Evolutionary conservation across 1,140 invertebrate species (phyloP).

Genomic region (Calephelis nemesis): DNA sequence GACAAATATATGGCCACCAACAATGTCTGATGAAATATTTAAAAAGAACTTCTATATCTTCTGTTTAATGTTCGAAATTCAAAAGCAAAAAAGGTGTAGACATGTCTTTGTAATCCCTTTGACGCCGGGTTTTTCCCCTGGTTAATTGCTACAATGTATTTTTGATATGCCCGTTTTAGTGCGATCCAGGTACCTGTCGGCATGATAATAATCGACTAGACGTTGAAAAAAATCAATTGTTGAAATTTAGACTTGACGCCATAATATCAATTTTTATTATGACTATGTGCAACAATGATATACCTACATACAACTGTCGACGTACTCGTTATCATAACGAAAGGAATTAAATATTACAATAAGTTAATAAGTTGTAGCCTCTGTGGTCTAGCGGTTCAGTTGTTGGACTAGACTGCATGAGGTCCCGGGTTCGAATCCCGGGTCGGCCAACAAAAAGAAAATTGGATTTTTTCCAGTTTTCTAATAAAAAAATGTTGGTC

Average conservation of each 20-base stretch:
- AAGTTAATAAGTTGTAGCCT: too few species aligned
- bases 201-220: conserved; percentile 3
- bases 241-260: conserved; percentile 53
- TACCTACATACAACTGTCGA: too few species aligned
- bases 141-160: conserved; percentile 10
- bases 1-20: conserved; percentile 69
- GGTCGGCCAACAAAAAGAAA: too few species aligned
- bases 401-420: too few species aligned
- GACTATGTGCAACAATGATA: background rate
- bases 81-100: conserved; percentile 50
- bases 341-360: too few species aligned
- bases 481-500: too few species aligned
- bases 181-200: conserved; percentile 8
- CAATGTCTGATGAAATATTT: conserved; percentile 24
- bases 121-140: conserved; percentile 8
- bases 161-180: conserved; percentile 10
- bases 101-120: conserved; percentile 3
- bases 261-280: conserved; percentile 25
- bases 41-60: conserved; percentile 33
- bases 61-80: conserved; percentile 32
- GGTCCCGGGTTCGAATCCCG: too few species aligned
- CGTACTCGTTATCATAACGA: too few species aligned
- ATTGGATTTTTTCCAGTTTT: too few species aligned
- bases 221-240: conserved; percentile 11
- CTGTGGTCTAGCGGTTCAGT: too few species aligned